These are phyloP conservation scores for Carassius carassius DNA, from an alignment of 2,113 vertebrate genomes.

Conservation along the genomic window DNA sequence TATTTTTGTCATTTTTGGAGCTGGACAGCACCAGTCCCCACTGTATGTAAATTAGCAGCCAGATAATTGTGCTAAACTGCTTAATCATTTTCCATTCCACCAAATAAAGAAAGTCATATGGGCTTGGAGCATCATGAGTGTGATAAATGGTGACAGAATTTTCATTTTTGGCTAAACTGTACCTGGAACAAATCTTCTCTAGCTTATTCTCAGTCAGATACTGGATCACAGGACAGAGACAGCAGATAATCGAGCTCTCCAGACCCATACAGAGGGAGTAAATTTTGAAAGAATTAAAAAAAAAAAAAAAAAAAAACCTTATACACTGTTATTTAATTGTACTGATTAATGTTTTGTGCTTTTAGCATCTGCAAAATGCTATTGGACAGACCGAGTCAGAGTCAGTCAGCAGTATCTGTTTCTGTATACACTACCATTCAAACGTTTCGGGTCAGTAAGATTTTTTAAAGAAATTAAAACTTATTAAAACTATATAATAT, in stretches of 20 bases:
- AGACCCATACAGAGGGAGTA: slow-evolving; percentile 80
- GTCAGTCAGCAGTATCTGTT: no score
- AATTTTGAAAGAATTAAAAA: slow-evolving; percentile 34
- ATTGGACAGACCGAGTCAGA: not conserved
- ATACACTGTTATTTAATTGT: not conserved
- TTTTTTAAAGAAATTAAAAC: not conserved
- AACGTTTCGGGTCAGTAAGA: not conserved
- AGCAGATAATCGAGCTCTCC: slow-evolving; percentile 85
- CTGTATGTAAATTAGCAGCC: no score
- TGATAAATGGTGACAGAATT: not conserved
- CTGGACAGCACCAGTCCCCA: no score
- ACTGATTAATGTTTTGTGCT: not conserved
- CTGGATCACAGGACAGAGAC: slow-evolving; percentile 86
- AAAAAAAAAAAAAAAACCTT: not conserved
- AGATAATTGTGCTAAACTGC: not conserved
- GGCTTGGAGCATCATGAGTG: not conserved
- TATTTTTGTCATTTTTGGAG: not conserved
- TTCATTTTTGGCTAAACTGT: not conserved
- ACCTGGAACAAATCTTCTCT: slow-evolving; percentile 87
- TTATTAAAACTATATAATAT: not conserved
- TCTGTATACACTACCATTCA: not conserved
- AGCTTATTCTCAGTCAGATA: slow-evolving; percentile 94
- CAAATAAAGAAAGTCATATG: not conserved
- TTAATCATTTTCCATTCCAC: not conserved
- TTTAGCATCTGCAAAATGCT: not conserved